These are phyloP conservation scores for Acrobasis consociella DNA, from an alignment of 2,888 invertebrate genomes.

Conservation along the genomic window DNA sequence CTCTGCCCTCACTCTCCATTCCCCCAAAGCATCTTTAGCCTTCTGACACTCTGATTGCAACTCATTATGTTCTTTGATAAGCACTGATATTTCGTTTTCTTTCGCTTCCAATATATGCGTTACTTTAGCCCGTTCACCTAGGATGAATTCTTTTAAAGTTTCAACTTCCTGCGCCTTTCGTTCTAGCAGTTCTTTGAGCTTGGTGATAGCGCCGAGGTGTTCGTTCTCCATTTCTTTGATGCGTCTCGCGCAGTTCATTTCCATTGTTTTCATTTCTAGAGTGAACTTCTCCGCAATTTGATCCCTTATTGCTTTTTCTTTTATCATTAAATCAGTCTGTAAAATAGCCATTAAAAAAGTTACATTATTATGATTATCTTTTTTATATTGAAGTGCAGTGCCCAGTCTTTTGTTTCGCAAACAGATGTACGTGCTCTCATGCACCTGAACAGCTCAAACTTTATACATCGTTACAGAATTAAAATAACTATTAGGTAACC, in stretches of 20 bases:
- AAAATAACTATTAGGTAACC: no score
- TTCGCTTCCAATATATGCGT: conserved; percentile 77
- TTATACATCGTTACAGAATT: no score
- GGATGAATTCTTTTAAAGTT: conserved; percentile 74
- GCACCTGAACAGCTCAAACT: no score
- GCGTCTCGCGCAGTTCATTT: conserved; percentile 77
- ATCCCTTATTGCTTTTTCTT: conserved; percentile 84
- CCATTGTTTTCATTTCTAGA: conserved; percentile 82
- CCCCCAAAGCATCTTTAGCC: conserved; percentile 56
- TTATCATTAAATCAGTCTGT: conserved; percentile 77
- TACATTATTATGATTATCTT: background rate
- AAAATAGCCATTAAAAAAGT: conserved; percentile 39
- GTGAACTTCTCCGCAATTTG: conserved; percentile 87
- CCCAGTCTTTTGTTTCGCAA: no score
- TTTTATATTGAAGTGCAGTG: no score
- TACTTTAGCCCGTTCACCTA: conserved; percentile 75
- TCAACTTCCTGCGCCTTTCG: conserved; percentile 81
- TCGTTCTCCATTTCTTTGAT: conserved; percentile 78
- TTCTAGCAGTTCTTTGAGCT: conserved; percentile 74
- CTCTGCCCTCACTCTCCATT: conserved; percentile 66
- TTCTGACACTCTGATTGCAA: conserved; percentile 63
- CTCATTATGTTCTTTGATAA: conserved; percentile 72
- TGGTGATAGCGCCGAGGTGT: conserved; percentile 67
- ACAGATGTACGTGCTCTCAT: no score
- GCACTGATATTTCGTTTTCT: conserved; percentile 74